Evolutionary conservation across 2,797 vertebrate species (phyloP).

Genomic region (Australoheros facetus): DNA sequence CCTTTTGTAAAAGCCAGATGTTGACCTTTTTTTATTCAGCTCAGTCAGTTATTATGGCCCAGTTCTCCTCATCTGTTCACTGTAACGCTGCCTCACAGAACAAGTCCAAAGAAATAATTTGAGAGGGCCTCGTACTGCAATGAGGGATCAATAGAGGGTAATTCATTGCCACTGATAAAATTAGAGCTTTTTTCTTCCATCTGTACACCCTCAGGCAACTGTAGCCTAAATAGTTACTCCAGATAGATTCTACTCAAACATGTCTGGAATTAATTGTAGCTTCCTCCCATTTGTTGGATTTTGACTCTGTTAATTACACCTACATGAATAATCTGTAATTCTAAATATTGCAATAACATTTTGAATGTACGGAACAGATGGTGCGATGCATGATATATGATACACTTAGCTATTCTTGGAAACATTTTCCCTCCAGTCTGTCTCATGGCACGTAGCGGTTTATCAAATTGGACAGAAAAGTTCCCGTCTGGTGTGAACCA

Average conservation of each 20-base stretch:
- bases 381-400: constrained; percentile 80
- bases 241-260: constrained; percentile 73
- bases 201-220: constrained; percentile 63
- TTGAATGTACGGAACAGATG: constrained; percentile 80
- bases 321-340: constrained; percentile 81
- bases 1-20: constrained; percentile 65
- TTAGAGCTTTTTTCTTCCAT: constrained; percentile 70
- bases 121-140: constrained; percentile 31
- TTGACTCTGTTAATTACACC: constrained; percentile 78
- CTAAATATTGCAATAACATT: constrained; percentile 83
- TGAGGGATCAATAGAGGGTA: constrained; percentile 57
- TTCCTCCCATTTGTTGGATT: constrained; percentile 77
- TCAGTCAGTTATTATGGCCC: constrained; percentile 43
- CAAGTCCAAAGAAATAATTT: constrained; percentile 44
- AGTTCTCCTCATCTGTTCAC: constrained; percentile 53
- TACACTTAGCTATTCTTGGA: constrained; percentile 82
- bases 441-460: constrained; percentile 70
- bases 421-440: constrained; percentile 78
- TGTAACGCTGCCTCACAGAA: constrained; percentile 31
- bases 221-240: constrained; percentile 74
- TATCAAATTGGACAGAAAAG: constrained; percentile 74
- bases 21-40: constrained; percentile 52
- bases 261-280: constrained; percentile 66
- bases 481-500: constrained; percentile 66
- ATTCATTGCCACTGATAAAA: constrained; percentile 73